A percentile compares a stretch with the other conserved stretches of the same genome.
phyloP scores from a whole-genome alignment of 2,888 invertebrate species.

The Plemyria rubiginata region DNA sequence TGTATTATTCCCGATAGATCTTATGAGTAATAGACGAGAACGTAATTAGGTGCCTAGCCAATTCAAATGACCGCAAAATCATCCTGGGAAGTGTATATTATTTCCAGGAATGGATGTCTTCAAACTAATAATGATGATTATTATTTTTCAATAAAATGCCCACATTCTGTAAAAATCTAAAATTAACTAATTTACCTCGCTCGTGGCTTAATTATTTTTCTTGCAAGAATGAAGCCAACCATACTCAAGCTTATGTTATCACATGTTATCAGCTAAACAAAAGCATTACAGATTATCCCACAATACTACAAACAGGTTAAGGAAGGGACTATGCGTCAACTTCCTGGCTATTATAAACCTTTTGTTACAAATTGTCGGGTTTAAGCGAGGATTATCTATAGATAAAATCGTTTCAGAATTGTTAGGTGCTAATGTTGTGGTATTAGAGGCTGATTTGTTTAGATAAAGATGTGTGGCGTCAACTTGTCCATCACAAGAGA shows the following conservation, averaged over 20 bases:
- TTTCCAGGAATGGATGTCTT: too few relatives aligned
- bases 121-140: too few relatives aligned
- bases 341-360: conserved; percentile 64
- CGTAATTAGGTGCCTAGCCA: too few relatives aligned
- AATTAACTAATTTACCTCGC: too few relatives aligned
- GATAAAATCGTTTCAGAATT: conserved; percentile 54
- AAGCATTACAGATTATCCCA: conserved; percentile 56
- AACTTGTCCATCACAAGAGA: background rate
- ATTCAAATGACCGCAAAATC: too few relatives aligned
- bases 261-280: conserved; percentile 63
- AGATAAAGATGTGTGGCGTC: conserved; percentile 11
- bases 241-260: conserved; percentile 10
- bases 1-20: too few relatives aligned
- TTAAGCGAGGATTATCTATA: conserved; percentile 58
- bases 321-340: conserved; percentile 71
- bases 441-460: conserved; percentile 3
- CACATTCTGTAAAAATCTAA: too few relatives aligned
- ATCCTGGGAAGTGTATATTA: too few relatives aligned
- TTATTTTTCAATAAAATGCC: too few relatives aligned
- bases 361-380: conserved; percentile 49
- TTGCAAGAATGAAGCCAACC: background rate
- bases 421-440: conserved; percentile 17
- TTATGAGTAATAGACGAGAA: too few relatives aligned
- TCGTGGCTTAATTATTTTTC: background rate
- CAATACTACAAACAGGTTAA: conserved; percentile 60